phyloP scores from a whole-genome alignment of 2,888 invertebrate species.

The Macropis europaea region DNA sequence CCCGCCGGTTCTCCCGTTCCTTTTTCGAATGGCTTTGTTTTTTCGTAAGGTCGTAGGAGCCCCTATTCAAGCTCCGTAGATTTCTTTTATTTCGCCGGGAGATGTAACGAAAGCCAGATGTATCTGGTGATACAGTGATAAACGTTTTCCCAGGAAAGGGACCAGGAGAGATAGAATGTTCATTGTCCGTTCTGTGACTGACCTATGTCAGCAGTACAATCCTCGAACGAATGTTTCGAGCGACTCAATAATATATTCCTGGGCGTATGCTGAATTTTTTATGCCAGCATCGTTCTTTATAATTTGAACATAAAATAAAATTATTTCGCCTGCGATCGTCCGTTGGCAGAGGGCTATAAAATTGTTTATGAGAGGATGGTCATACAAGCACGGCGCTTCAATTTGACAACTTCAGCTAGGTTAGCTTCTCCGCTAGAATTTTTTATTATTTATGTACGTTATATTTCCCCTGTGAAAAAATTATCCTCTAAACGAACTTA shows the following conservation, averaged over 20 bases:
- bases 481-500: too few species aligned
- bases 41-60: constrained; percentile 23
- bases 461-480: too few species aligned
- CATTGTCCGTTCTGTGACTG: constrained; percentile 17
- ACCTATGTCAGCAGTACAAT: background rate
- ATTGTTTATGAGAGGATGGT: too few species aligned
- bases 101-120: constrained; percentile 42
- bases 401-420: too few species aligned
- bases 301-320: too few species aligned
- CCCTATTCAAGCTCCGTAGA: constrained; percentile 20
- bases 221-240: background rate
- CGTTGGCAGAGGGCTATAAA: too few species aligned
- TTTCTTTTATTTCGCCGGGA: constrained; percentile 32
- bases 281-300: too few species aligned
- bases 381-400: too few species aligned
- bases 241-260: background rate
- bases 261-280: background rate
- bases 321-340: too few species aligned
- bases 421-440: too few species aligned
- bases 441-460: too few species aligned
- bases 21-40: constrained; percentile 36
- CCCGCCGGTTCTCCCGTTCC: background rate
- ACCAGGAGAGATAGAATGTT: constrained; percentile 15
- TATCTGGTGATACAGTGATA: constrained; percentile 39
- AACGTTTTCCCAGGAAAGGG: constrained; percentile 11